Evolutionary conservation across 2,888 invertebrate species (phyloP), one percentile per base, ranked within the genome.

Genomic region (Scaptomyza flava): DNA sequence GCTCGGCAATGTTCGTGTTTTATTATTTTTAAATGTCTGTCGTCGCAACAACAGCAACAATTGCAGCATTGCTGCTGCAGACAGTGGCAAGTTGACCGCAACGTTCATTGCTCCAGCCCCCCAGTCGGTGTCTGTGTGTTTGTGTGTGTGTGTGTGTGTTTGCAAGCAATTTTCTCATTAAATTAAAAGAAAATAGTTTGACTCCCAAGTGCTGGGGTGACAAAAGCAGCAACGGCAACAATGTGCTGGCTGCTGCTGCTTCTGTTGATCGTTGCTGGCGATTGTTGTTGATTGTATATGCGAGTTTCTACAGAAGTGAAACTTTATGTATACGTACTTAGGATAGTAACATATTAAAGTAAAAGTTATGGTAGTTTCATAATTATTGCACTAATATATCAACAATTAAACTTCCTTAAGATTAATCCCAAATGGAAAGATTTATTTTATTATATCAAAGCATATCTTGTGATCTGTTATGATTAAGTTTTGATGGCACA

Each of bases 151-250:
- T 30, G 12, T n/a, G 11, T 51, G 17, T 43, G 50, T 30, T 36
- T 65, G 71, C 52, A 70, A 79, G 79, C 69, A 81, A 85, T 87
- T 81, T 72, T 79, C 63, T 87, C 79, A 87, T 82, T 81, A 77
- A 82, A 82, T 82, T 82, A 82, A 84, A 81, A 77, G 85, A 81
- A 87, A 87, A 87, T 81, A 81, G 87, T 84, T 82, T 81, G 62
- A 73, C 72, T 81, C 61, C 48, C 41, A 69, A 72, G 58, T 68
- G 33, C 36, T 67, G 61, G 67, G 77, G 79, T 68, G 62, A 31
- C 56, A 56, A 48, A 54, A 54, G 20, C 38, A 51, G 17, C 48
- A 48, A 34, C 36, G 50, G 42, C 36, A 43, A 11, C 27, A 27
- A 27, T 27, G 27, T 27, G 27, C 33, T 36, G 53, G 42, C 14